Base-by-base conservation (phyloP, 2,797 vertebrate species). In the Tinamus major region DNA sequence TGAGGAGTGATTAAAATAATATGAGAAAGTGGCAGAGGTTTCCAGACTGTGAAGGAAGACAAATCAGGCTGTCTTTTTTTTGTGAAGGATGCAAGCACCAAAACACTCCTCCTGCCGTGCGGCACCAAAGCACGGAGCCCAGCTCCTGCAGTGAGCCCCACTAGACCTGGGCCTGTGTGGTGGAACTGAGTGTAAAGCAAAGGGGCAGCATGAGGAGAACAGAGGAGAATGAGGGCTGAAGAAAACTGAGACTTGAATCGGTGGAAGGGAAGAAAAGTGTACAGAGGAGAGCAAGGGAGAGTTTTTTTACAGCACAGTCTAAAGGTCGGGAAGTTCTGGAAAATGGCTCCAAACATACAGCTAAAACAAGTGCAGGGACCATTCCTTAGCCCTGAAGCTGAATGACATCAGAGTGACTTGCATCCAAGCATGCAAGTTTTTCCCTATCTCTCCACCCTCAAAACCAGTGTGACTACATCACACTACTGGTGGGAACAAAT, bases 1-100 rank as follows among this genome's bases (percentile, higher is more conserved):
- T 16, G 18, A 77, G 56, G 71, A 92, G 39, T 74, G 71, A 90
- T 92, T 85, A 82, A 86, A 93, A 92, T 82, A 6, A 48, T 69
- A 79, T 41, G 51, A 81, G 51, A 10, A 82, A 85, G n/a, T n/a
- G 61, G 18, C 42, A 82, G 90, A 85, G n/a, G 56, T 81, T 93
- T 90, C 35, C 59, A 77, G 61, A 79, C 7, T 37, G 27, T 39
- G 59, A 85, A 39, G 26, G 18, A 87, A 77, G 23, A 53, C 18
- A 70, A 82, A 85, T 16, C 5, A 8, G 49, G 42, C 6, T 29
- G 48, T 8, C 42, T 21, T 79, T 91, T 79, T 70, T 70, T 9
- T 72, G 44, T 12, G 14, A 89, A 55, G 17, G 77, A 23, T 14
- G 67, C 72, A 92, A 74, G 2, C 39, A 87, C 77, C 67, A 74